Evolutionary conservation across 2,113 vertebrate genomes (phyloP), one percentile per base, ranked within the genome.

Genomic region (Rhea pennata): DNA sequence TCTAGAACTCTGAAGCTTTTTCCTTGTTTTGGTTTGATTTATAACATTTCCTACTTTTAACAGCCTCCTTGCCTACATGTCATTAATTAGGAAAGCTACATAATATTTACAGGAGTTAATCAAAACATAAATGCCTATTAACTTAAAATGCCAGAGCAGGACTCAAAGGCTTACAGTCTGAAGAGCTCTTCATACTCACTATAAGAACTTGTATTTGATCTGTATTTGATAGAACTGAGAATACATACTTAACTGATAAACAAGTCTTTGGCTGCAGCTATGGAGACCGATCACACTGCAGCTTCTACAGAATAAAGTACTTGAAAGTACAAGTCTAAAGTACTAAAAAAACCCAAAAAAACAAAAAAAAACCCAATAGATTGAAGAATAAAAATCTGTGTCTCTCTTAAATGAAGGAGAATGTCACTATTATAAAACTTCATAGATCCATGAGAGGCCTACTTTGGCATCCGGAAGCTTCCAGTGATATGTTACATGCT

Each of bases 401-500:
- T 17, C 21, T 73, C 33, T 83, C 27, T 39, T 74, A 83, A 83
- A 53, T 48, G 31, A 69, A 82, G 22, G 17, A 64, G 8, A 83
- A 33, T 22, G 69, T 65, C 84, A 29, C 22, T 27, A 80, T 23
- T 33, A 83, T 75, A 81, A 89, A 80, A 11, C 15, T 91, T 83
- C 77, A 71, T 0, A 2, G 31, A 31, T 40, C 50, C 53, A 27
- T 9, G 8, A 90, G 48, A 0, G 0, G 39, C 23, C 27, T 74
- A 27, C 23, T 53, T 62, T 20, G 67, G 73, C 29, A 5, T 88
- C 51, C 0, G 0, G 62, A 84, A 76, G 70, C 1, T 39, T 53
- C 4, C 2, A 61, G 64, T 9, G 3, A 46, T 20, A 46, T 3
- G 17, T 12, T 44, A 88, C 11, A 36, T 20, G 29, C 75, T 20